Conservation (phyloP, 2,113 vertebrate genomes). For the Trogon surrucura region DNA sequence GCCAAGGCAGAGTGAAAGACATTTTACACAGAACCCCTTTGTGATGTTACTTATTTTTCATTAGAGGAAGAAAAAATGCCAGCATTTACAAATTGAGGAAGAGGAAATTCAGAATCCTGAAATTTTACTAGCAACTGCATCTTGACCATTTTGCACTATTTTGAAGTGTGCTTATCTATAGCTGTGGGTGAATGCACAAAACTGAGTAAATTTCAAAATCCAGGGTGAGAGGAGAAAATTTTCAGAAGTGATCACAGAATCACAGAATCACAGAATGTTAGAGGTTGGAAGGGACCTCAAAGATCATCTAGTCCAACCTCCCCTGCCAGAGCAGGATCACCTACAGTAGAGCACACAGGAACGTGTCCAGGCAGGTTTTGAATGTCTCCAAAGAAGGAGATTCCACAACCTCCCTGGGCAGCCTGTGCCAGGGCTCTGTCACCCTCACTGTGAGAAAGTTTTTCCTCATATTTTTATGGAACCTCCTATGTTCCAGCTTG, state of each 20-base stretch:
- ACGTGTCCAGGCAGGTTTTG: too few species aligned
- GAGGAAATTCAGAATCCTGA: background rate
- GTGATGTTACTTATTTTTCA: background rate
- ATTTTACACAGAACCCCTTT: slow-evolving; percentile 36
- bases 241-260: background rate
- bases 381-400: too few species aligned
- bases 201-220: background rate
- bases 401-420: too few species aligned
- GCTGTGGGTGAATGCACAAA: background rate
- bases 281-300: too few species aligned
- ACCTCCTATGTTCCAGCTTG: too few species aligned
- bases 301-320: too few species aligned
- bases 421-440: too few species aligned
- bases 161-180: background rate
- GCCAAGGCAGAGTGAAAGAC: slow-evolving; percentile 35
- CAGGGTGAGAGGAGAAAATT: background rate
- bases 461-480: too few species aligned
- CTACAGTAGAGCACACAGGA: too few species aligned
- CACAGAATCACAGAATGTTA: too few species aligned
- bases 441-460: too few species aligned
- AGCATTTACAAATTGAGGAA: background rate
- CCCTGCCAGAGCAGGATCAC: too few species aligned
- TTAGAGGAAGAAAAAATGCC: background rate
- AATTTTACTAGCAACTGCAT: background rate
- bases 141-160: background rate